Percentiles rank a stretch among this genome's conserved stretches.
Evolutionary conservation across 2,888 invertebrate species (phyloP).

Genomic region (Magallana nippona): DNA sequence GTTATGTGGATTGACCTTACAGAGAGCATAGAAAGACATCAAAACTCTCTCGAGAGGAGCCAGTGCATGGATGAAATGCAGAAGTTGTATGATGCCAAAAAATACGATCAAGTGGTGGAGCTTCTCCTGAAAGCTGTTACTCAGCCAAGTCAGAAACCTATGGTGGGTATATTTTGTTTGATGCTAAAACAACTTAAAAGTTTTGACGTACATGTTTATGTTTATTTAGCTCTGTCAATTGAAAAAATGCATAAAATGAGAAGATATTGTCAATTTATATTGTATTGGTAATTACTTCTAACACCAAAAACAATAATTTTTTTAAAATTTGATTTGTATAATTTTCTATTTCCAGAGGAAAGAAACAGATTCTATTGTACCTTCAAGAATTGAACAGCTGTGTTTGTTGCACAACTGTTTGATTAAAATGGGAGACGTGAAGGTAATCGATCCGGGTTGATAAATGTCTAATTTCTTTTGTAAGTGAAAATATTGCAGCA

Average conservation of each 20-base stretch:
- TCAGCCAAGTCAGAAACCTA: conserved; percentile 48
- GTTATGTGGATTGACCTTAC: conserved; percentile 10
- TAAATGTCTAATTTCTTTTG: too few relatives aligned
- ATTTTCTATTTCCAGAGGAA: background rate
- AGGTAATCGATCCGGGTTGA: conserved; percentile 62
- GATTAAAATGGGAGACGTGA: conserved; percentile 84
- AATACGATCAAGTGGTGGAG: conserved; percentile 77
- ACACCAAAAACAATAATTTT: too few relatives aligned
- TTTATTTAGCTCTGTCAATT: too few relatives aligned
- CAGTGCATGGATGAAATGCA: conserved; percentile 79
- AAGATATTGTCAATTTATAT: too few relatives aligned
- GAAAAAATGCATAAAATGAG: background rate
- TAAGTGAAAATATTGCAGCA: too few relatives aligned
- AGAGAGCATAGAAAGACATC: conserved; percentile 73
- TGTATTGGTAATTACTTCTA: too few relatives aligned
- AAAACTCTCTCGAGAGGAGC: conserved; percentile 76
- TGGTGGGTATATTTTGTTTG: conserved; percentile 22
- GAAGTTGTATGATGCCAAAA: conserved; percentile 74
- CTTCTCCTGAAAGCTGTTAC: conserved; percentile 72
- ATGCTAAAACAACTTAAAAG: too few relatives aligned
- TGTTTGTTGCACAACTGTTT: conserved; percentile 85
- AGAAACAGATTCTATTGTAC: conserved; percentile 58
- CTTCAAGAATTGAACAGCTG: conserved; percentile 82
- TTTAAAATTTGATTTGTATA: too few relatives aligned
- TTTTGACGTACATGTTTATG: too few relatives aligned